Conservation (phyloP, 1,140 invertebrate genomes). For the Drosophila ohnishii region DNA sequence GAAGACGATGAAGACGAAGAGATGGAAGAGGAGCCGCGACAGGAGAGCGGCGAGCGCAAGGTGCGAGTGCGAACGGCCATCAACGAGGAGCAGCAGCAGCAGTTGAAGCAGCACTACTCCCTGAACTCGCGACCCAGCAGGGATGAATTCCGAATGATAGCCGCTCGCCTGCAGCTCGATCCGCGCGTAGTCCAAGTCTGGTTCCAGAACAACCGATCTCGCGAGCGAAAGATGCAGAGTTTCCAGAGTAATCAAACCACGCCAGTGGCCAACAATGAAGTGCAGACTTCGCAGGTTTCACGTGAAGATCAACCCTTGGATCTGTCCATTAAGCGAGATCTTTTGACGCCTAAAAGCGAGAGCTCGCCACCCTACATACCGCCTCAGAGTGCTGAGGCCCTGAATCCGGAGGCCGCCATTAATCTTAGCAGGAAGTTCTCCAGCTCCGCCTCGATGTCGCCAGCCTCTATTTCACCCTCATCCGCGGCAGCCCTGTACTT, state of each 20-base stretch:
- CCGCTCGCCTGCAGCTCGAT: conserved; percentile 94
- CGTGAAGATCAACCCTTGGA: conserved; percentile 92
- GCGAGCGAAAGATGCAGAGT: conserved; percentile 89
- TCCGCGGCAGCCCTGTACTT: conserved; percentile 72
- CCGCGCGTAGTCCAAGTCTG: conserved; percentile 98
- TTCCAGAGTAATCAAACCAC: conserved; percentile 33
- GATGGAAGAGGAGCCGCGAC: conserved; percentile 84
- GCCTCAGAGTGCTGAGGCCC: conserved; percentile 56
- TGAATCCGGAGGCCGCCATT: conserved; percentile 86
- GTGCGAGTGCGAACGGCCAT: conserved; percentile 95
- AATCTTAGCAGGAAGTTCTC: conserved; percentile 89
- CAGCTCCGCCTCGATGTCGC: conserved; percentile 81
- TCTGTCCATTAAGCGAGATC: conserved; percentile 91
- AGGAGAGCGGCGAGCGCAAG: conserved; percentile 85
- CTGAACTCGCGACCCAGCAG: conserved; percentile 96
- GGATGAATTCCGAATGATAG: conserved; percentile 95
- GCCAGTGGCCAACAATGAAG: not conserved
- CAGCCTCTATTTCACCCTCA: conserved; percentile 64
- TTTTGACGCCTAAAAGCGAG: conserved; percentile 79
- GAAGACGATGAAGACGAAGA: conserved; percentile 85
- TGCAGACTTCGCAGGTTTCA: conserved; percentile 12
- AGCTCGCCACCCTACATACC: conserved; percentile 85
- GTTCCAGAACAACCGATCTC: conserved; percentile 98
- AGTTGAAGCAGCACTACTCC: conserved; percentile 94
- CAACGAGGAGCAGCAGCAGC: conserved; percentile 94